Evolutionary conservation across 1,140 invertebrate species (phyloP).

Genomic region (Cherax destructor): DNA sequence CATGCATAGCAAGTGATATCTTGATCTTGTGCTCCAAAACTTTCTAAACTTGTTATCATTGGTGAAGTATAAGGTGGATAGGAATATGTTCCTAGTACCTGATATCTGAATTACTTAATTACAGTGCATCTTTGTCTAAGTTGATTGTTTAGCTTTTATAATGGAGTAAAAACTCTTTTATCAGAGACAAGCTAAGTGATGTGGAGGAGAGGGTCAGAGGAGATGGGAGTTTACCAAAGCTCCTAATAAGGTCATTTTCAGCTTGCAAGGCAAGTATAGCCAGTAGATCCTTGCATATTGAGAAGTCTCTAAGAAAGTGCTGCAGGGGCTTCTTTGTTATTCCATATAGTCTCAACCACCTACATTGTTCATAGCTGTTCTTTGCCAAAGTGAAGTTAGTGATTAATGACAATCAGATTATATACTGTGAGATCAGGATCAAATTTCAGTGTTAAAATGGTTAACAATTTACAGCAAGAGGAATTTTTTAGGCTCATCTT

Average conservation of each 20-base stretch:
- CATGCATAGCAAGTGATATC: slow-evolving; percentile 35
- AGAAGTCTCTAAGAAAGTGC: slow-evolving; percentile 18
- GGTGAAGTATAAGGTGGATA: slow-evolving; percentile 48
- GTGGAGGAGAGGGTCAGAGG: slow-evolving; percentile 59
- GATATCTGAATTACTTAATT: slow-evolving; percentile 47
- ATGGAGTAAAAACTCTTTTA: background rate
- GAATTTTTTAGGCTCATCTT: slow-evolving; percentile 40
- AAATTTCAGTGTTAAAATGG: slow-evolving; percentile 44
- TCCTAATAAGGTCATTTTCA: slow-evolving; percentile 55
- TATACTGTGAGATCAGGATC: slow-evolving; percentile 12
- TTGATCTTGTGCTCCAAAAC: slow-evolving; percentile 40
- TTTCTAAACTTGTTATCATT: slow-evolving; percentile 45
- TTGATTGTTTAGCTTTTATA: slow-evolving; percentile 33
- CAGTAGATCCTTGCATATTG: slow-evolving; percentile 61
- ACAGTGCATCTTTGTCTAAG: slow-evolving; percentile 41
- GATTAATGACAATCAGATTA: slow-evolving; percentile 63
- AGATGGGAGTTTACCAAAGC: slow-evolving; percentile 49
- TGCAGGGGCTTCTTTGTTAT: slow-evolving; percentile 51
- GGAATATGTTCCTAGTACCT: slow-evolving; percentile 53
- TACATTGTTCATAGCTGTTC: slow-evolving; percentile 63
- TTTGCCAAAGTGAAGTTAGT: slow-evolving; percentile 39
- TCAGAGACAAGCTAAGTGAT: slow-evolving; percentile 47
- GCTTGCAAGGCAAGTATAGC: slow-evolving; percentile 55
- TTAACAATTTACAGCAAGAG: slow-evolving; percentile 13
- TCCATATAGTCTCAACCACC: slow-evolving; percentile 59